Conservation (phyloP, 2,888 invertebrate species). For the Helicoverpa assulta region DNA sequence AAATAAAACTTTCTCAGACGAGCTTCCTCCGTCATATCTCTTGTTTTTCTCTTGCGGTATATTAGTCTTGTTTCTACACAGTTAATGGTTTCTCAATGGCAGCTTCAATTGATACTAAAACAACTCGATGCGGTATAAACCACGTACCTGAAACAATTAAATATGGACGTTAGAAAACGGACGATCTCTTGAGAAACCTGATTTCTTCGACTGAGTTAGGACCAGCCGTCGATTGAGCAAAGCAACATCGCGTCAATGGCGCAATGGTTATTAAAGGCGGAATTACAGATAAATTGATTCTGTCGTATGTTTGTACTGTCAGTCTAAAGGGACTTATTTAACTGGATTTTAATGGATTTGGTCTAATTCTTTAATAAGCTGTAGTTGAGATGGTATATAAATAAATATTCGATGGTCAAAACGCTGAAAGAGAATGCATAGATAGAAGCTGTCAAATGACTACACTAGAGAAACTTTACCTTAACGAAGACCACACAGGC, state of each 20-base stretch:
- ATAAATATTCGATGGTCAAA: background rate
- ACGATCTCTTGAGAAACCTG: slow-evolving; percentile 45
- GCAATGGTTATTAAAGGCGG: slow-evolving; percentile 48
- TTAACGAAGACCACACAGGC: slow-evolving; percentile 23
- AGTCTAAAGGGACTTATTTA: slow-evolving; percentile 20
- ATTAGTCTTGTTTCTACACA: background rate
- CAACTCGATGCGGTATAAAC: slow-evolving; percentile 15
- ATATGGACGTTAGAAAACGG: slow-evolving; percentile 45
- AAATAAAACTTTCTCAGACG: background rate
- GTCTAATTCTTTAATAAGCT: background rate
- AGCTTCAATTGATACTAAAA: slow-evolving; percentile 21
- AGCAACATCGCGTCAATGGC: slow-evolving; percentile 26
- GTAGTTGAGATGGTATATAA: background rate
- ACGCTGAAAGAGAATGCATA: no score
- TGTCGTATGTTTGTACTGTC: slow-evolving; percentile 12
- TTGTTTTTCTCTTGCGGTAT: background rate
- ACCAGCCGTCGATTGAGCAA: slow-evolving; percentile 48
- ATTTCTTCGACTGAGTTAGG: slow-evolving; percentile 51
- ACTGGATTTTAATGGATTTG: slow-evolving; percentile 36
- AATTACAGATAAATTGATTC: slow-evolving; percentile 41
- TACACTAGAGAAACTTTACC: background rate
- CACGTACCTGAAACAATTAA: slow-evolving; percentile 56
- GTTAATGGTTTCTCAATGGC: background rate
- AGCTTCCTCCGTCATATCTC: background rate
- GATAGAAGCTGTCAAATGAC: no score